Conservation (phyloP, 2,113 vertebrate species). For the Phalacrocorax pelagicus region DNA sequence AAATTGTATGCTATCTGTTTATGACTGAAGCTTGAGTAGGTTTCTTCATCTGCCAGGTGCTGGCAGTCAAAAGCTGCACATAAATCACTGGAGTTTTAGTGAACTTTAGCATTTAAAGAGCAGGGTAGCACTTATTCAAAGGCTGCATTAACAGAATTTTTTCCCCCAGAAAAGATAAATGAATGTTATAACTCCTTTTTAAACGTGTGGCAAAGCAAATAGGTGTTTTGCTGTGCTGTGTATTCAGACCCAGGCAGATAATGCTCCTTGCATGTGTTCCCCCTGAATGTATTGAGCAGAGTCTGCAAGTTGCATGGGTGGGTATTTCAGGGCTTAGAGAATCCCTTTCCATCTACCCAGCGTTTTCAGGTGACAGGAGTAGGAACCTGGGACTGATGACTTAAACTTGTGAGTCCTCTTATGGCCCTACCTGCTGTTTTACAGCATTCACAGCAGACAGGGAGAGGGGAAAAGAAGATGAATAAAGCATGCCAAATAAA, state of each 20-base stretch:
- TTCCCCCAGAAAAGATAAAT: slow-evolving; percentile 35
- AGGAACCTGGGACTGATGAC: background rate
- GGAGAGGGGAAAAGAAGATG: background rate
- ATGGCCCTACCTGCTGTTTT: background rate
- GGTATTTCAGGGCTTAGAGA: background rate
- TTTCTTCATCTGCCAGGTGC: slow-evolving; percentile 85
- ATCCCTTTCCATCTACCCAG: background rate
- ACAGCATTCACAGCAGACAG: background rate
- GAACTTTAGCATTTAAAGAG: slow-evolving; percentile 77
- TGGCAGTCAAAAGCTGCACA: slow-evolving; percentile 77
- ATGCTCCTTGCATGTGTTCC: background rate
- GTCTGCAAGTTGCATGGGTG: background rate
- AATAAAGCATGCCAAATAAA: background rate
- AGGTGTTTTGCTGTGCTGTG: background rate
- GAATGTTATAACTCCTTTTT: slow-evolving; percentile 23
- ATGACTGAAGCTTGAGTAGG: slow-evolving; percentile 83
- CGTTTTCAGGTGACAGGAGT: background rate
- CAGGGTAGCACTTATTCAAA: slow-evolving; percentile 62
- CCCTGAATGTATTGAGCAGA: background rate
- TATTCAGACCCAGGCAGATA: background rate
- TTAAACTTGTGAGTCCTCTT: background rate
- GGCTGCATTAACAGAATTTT: slow-evolving; percentile 27
- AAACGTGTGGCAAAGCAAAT: background rate
- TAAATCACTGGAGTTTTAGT: slow-evolving; percentile 77
- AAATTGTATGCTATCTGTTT: slow-evolving; percentile 88